Base-by-base conservation (phyloP, 2,113 vertebrate genomes). In the Aphyosemion australe region DNA sequence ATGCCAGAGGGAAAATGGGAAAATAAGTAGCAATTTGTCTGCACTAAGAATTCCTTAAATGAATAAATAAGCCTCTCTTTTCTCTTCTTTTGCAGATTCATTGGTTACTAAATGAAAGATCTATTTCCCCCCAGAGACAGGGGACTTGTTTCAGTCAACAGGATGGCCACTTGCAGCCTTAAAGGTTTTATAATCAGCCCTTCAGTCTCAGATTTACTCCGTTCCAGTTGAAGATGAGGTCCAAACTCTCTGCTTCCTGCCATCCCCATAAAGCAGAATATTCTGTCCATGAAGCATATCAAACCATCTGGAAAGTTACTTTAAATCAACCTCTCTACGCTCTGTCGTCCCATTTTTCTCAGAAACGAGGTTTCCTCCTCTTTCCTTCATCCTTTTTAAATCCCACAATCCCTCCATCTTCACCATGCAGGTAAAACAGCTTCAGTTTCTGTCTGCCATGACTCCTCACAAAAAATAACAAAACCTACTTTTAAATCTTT, bases 401-500 rank as follows among this genome's bases (percentile, higher is more conserved):
- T 56, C 64, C 49, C 42, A 31, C 47, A 26, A 45, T 70, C 60
- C 42, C 21, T 74, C 68, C 64, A n/a, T 61, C 65, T 69, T 59
- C 65, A 57, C 21, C 41, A 47, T 41, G 57, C 54, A 61, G 59
- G 53, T 66, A 26, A 80, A 79, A 76, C 82, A 76, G 65, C 79
- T 80, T 72, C 26, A 26, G 3, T 26, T 26, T 2, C 26, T 26
- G 26, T 5, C 26, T 26, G 26, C 26, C 26, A 26, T 5, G 26
- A 26, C 26, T 26, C 26, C 3, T 26, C 26, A 26, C 26, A 26
- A 26, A 26, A 26, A 2, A 26, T 26, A 26, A n/a, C n/a, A n/a
- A 26, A 26, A 26, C 26, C 26, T 4, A 26, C 26, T 26, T 26
- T 26, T 26, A 2, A 2, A 26, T 26, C 12, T 75, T 76, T 83